Conservation (phyloP, 2,113 vertebrate genomes). For the Mirounga angustirostris region DNA sequence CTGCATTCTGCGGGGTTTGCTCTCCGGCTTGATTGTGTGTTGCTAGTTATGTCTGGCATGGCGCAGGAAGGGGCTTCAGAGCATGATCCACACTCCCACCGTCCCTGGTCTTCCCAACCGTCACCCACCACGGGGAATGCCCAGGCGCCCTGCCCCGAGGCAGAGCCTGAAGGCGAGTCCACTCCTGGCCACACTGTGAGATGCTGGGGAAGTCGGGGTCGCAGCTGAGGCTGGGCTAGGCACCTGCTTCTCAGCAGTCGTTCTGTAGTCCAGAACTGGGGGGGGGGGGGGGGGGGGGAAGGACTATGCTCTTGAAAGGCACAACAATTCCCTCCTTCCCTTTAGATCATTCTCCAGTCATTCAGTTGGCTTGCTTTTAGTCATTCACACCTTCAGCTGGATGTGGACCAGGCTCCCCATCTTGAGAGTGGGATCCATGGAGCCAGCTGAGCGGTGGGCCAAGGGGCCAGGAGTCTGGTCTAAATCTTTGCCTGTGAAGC, state of each 20-base stretch:
- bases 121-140: accelerated
- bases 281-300: neutral
- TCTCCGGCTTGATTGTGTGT: neutral
- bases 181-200: neutral
- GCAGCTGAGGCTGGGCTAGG: neutral
- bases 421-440: neutral
- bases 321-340: neutral
- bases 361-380: neutral
- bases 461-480: neutral
- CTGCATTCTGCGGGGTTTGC: neutral
- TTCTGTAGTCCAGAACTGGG: neutral
- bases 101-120: neutral
- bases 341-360: neutral
- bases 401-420: neutral
- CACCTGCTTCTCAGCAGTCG: neutral
- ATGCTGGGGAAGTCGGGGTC: neutral
- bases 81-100: neutral
- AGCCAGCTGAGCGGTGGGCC: neutral
- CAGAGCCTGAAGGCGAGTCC: neutral
- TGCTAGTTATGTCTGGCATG: too few relatives aligned
- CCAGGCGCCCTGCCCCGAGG: too few relatives aligned
- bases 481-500: neutral
- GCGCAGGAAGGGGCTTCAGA: neutral
- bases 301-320: neutral
- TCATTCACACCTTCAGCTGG: neutral